phyloP scores from a whole-genome alignment of 2,113 vertebrate species.

The Lates calcarifer region DNA sequence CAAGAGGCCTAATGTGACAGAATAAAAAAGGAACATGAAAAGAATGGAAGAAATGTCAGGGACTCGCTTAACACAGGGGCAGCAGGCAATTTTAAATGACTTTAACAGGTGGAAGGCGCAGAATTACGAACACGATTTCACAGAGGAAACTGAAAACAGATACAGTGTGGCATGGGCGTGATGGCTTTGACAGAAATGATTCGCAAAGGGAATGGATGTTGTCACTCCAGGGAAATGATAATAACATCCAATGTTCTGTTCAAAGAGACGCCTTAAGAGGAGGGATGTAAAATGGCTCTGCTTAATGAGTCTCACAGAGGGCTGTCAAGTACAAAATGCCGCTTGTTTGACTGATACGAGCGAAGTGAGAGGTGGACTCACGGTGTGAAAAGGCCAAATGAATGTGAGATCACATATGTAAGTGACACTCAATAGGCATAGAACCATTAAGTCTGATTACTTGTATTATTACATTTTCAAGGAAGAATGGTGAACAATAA shows the following conservation, averaged over 20 bases:
- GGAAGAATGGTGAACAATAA: neutral
- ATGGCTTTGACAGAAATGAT: neutral
- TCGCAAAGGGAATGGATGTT: neutral
- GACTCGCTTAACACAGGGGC: neutral
- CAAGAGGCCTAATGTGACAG: too few species aligned
- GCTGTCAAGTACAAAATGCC: neutral
- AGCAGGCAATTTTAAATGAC: neutral
- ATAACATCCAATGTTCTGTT: neutral
- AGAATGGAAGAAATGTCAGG: neutral
- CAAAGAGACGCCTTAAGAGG: neutral
- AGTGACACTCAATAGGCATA: neutral
- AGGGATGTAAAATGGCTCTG: neutral
- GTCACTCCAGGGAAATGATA: neutral
- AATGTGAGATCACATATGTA: neutral
- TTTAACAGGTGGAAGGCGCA: neutral
- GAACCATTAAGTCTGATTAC: neutral
- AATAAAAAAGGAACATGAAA: neutral
- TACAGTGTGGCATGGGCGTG: neutral
- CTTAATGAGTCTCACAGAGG: neutral
- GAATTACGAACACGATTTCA: neutral
- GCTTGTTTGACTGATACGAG: neutral
- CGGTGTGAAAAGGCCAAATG: neutral
- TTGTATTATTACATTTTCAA: neutral
- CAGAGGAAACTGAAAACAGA: constrained; percentile 1
- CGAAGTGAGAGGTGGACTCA: neutral